phyloP scores from a whole-genome alignment of 2,113 vertebrate genomes.

The Castor canadensis region DNA sequence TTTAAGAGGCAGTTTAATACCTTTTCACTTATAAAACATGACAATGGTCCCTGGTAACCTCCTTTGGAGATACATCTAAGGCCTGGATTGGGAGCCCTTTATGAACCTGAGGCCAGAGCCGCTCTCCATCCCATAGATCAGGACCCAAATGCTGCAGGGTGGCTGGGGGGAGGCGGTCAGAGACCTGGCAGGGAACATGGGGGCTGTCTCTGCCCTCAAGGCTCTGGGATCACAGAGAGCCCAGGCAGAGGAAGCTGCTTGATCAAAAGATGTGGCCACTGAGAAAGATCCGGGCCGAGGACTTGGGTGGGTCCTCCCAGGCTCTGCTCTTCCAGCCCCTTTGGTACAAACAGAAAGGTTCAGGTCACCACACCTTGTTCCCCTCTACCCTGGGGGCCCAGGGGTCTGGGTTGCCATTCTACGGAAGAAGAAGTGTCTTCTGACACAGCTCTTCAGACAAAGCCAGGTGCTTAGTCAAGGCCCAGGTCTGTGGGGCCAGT shows the following conservation, averaged over 20 bases:
- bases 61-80: not conserved
- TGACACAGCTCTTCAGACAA: no score
- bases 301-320: not conserved
- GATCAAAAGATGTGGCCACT: not conserved
- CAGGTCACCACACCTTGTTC: not conserved
- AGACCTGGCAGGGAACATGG: not conserved
- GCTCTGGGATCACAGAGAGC: not conserved
- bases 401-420: no score
- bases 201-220: not conserved
- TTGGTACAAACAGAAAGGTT: not conserved
- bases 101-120: not conserved
- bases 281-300: not conserved
- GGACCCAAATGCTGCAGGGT: not conserved
- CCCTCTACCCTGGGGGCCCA: not conserved
- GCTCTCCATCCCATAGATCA: rapidly evolving
- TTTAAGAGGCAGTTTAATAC: not conserved
- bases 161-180: rapidly evolving
- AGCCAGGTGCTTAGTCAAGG: no score
- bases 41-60: not conserved
- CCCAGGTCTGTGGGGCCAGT: no score
- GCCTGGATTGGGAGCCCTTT: not conserved
- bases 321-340: not conserved
- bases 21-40: not conserved
- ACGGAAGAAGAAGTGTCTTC: no score
- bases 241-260: not conserved